Evolutionary conservation across 2,888 invertebrate genomes (phyloP).

Genomic region (Calameuta idolon): DNA sequence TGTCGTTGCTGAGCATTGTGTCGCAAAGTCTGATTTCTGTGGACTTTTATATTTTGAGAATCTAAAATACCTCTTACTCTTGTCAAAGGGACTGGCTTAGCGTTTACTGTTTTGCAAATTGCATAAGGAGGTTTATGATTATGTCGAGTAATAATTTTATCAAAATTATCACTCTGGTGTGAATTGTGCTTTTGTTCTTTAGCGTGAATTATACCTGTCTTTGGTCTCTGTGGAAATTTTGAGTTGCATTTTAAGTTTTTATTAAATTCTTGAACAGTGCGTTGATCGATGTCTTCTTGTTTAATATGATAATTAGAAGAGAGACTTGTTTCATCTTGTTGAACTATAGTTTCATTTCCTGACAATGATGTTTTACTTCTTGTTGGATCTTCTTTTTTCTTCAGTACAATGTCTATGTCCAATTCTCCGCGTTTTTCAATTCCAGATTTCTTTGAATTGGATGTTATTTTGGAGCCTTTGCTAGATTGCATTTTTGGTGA

Average conservation of each 20-base stretch:
- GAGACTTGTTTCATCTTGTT: not conserved
- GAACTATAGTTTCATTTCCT: not conserved
- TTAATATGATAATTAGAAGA: not conserved
- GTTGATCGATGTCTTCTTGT: not conserved
- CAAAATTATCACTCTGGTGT: not conserved
- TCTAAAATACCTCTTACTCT: not conserved
- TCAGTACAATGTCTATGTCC: not conserved
- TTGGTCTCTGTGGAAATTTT: not conserved
- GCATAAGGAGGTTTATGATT: not conserved
- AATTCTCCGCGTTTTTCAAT: not conserved
- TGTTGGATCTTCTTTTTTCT: not conserved
- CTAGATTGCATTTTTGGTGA: slow-evolving; percentile 26
- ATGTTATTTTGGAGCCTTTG: not conserved
- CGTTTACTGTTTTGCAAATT: not conserved
- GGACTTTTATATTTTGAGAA: not conserved
- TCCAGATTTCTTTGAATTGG: not conserved
- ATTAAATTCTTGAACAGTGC: not conserved
- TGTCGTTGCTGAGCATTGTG: not conserved
- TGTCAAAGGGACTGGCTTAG: not conserved
- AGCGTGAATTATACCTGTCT: not conserved
- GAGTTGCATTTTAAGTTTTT: not conserved
- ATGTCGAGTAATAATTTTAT: not conserved
- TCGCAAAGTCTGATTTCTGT: not conserved
- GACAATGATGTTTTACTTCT: not conserved
- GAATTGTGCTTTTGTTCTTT: not conserved